phyloP scores from a whole-genome alignment of 2,113 vertebrate genomes.

The Vicugna pacos region DNA sequence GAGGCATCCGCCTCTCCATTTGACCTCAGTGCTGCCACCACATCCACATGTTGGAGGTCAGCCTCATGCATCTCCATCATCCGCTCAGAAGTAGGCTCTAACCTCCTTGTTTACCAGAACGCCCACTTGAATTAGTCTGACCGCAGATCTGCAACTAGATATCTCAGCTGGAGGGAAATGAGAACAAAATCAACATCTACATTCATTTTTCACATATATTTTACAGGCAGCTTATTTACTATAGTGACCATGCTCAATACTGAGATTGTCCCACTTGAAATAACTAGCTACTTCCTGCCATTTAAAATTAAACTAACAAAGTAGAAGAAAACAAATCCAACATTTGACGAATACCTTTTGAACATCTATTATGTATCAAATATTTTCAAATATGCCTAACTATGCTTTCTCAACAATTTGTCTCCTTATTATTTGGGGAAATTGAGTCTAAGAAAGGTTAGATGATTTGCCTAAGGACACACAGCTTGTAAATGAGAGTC shows the following conservation, averaged over 20 bases:
- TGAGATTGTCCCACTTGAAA: background rate
- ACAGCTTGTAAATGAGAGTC: background rate
- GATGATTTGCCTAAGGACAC: background rate
- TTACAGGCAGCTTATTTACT: background rate
- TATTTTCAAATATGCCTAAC: background rate
- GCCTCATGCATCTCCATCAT: background rate
- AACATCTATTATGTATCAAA: background rate
- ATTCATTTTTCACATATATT: background rate
- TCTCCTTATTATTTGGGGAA: background rate
- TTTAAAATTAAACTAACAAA: background rate
- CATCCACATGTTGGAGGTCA: background rate
- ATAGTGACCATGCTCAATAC: background rate
- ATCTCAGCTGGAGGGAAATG: background rate
- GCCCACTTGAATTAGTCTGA: background rate
- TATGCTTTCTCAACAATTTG: background rate
- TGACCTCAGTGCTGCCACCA: background rate
- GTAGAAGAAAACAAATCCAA: background rate
- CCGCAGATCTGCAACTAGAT: too few species aligned
- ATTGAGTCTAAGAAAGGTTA: background rate
- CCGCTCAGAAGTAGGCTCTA: background rate
- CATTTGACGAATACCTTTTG: background rate
- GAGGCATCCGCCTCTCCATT: background rate
- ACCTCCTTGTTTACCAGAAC: background rate
- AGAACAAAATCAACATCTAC: background rate
- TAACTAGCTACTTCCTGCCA: background rate